Evolutionary conservation across 2,797 vertebrate genomes (phyloP).

Genomic region (Cossypha caffra): DNA sequence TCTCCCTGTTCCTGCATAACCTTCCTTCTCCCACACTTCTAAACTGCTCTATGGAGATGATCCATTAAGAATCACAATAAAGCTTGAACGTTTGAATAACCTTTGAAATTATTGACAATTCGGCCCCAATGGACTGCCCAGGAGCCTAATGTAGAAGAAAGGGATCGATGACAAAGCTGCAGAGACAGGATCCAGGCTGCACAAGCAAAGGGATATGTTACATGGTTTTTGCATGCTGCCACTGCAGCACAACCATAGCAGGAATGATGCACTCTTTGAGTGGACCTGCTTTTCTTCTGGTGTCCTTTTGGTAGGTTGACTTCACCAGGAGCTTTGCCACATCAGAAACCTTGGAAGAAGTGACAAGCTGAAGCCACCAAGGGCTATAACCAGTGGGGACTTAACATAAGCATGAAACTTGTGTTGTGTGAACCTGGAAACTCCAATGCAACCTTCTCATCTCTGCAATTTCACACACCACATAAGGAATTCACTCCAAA

Average conservation of each 20-base stretch:
- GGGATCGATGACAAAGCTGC: slow-evolving; percentile 50
- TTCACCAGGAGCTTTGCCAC: not conserved
- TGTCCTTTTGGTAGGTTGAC: not conserved
- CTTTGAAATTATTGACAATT: slow-evolving; percentile 67
- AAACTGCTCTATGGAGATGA: slow-evolving; percentile 48
- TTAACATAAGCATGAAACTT: not conserved
- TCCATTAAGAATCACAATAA: slow-evolving; percentile 63
- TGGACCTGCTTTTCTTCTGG: not conserved
- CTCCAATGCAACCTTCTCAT: not conserved
- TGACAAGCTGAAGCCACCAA: not conserved
- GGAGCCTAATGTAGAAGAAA: slow-evolving; percentile 20
- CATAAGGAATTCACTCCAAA: not conserved
- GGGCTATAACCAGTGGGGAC: not conserved
- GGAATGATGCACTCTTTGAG: not conserved
- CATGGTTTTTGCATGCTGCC: slow-evolving; percentile 3
- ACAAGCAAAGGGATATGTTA: not conserved
- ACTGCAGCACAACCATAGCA: not conserved
- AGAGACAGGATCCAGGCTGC: slow-evolving; percentile 54
- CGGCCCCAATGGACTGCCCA: not conserved
- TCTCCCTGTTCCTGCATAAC: not conserved
- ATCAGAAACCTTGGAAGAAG: not conserved
- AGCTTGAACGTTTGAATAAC: slow-evolving; percentile 56
- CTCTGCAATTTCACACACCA: not conserved
- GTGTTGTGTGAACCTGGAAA: not conserved
- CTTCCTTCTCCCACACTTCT: slow-evolving; percentile 27